Percentiles rank a stretch among this genome's conserved stretches.
Evolutionary conservation across 2,797 vertebrate genomes (phyloP).

Genomic region (Alcedo atthis): DNA sequence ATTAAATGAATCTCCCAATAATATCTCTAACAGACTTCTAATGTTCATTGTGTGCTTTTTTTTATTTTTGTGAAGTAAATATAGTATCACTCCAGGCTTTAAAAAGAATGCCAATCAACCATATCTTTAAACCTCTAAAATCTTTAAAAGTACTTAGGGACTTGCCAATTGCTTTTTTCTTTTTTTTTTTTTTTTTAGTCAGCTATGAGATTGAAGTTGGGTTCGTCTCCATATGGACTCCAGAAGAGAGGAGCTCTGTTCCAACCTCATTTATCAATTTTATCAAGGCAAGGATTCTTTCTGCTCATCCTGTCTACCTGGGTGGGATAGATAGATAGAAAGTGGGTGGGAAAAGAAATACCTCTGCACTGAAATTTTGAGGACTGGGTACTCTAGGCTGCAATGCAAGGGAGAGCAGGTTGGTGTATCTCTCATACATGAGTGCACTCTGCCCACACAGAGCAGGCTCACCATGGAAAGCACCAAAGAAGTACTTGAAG

Average conservation of each 20-base stretch:
- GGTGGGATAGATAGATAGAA: constrained; percentile 61
- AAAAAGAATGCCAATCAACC: constrained; percentile 11
- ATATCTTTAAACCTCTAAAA: constrained; percentile 48
- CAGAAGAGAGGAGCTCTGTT: constrained; percentile 52
- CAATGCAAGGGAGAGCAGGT: neutral
- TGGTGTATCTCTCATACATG: neutral
- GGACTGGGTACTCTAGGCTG: neutral
- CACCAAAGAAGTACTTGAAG: neutral
- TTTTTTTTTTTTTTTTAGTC: neutral
- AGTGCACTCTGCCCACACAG: neutral
- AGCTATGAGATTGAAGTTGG: constrained; percentile 35
- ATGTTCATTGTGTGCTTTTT: neutral
- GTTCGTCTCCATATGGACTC: constrained; percentile 65
- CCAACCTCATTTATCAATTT: constrained; percentile 64
- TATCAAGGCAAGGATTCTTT: constrained; percentile 66
- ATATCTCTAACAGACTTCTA: neutral
- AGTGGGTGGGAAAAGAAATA: constrained; percentile 48
- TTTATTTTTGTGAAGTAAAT: neutral
- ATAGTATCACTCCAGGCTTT: constrained; percentile 38
- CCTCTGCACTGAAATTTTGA: neutral
- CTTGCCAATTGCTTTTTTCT: constrained; percentile 13
- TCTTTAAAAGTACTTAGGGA: constrained; percentile 14
- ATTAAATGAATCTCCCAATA: neutral
- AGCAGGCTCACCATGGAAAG: neutral
- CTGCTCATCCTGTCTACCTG: constrained; percentile 65